Percentiles rank a stretch among this genome's conserved stretches.
These are phyloP conservation scores for Clarias pachynema DNA, from an alignment of 2,797 vertebrate species.

Conservation along the genomic window DNA sequence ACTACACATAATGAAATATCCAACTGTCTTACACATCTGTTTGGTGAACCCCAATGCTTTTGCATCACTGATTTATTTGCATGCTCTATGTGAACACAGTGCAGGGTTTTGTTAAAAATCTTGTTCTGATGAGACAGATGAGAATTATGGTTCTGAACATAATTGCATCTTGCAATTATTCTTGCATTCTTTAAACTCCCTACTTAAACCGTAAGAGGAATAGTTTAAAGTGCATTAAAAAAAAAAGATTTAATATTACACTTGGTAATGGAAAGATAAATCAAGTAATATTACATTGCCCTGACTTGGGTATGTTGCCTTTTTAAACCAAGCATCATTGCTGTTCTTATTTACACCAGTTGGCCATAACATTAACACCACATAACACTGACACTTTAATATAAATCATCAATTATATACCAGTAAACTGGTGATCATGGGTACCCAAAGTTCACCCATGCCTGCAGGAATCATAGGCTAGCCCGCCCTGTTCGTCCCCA, in stretches of 20 bases:
- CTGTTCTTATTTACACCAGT: not conserved
- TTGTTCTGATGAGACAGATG: not conserved
- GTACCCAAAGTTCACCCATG: no score
- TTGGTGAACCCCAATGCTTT: not conserved
- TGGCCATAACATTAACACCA: no score
- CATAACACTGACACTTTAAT: no score
- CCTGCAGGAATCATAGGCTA: no score
- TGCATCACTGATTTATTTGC: not conserved
- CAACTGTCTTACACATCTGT: not conserved
- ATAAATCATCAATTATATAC: no score
- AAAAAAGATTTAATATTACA: not conserved
- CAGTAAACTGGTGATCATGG: no score
- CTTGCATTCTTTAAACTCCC: not conserved
- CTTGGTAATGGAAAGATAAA: not conserved
- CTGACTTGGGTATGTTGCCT: not conserved
- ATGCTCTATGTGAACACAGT: not conserved
- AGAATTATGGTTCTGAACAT: not conserved
- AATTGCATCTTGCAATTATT: not conserved
- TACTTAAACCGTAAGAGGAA: not conserved
- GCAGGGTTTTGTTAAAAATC: not conserved
- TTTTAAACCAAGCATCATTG: not conserved
- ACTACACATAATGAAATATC: not conserved
- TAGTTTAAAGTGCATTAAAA: not conserved
- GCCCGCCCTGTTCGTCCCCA: no score
- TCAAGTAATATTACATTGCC: not conserved